These are phyloP conservation scores for Drosophila eohydei DNA, from an alignment of 2,888 invertebrate species.

Conservation along the genomic window DNA sequence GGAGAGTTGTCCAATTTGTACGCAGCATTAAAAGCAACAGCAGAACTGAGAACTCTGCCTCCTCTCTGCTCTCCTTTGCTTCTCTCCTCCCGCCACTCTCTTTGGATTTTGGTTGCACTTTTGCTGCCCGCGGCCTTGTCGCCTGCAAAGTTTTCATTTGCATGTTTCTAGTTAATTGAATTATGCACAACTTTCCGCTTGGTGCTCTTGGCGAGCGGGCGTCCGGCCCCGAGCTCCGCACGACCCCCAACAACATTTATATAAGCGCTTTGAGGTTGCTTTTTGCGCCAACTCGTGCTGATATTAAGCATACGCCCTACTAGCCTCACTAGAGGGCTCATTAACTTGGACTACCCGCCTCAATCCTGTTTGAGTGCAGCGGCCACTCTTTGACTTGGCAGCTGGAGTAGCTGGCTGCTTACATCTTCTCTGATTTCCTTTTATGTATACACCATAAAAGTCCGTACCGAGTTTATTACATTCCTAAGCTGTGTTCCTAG, in stretches of 20 bases:
- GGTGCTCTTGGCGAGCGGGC: conserved; percentile 47
- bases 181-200: conserved; percentile 74
- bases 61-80: background rate
- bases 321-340: conserved; percentile 46
- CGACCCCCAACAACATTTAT: conserved; percentile 49
- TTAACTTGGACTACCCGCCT: conserved; percentile 42
- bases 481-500: conserved; percentile 61
- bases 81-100: background rate
- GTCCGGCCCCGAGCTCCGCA: background rate
- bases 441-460: conserved; percentile 73
- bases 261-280: conserved; percentile 57
- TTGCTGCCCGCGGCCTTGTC: conserved; percentile 55
- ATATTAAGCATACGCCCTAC: conserved; percentile 69
- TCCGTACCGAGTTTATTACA: conserved; percentile 69
- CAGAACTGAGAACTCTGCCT: conserved; percentile 1
- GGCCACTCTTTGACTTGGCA: conserved; percentile 57
- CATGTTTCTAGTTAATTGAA: conserved; percentile 78
- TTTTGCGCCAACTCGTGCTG: conserved; percentile 42
- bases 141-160: conserved; percentile 73
- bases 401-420: conserved; percentile 31
- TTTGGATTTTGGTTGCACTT: conserved; percentile 27
- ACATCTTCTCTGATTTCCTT: conserved; percentile 64
- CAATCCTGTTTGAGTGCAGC: conserved; percentile 18
- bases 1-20: conserved; percentile 54
- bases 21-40: conserved; percentile 41